Conservation (phyloP, 2,113 vertebrate species). For the Procavia capensis region DNA sequence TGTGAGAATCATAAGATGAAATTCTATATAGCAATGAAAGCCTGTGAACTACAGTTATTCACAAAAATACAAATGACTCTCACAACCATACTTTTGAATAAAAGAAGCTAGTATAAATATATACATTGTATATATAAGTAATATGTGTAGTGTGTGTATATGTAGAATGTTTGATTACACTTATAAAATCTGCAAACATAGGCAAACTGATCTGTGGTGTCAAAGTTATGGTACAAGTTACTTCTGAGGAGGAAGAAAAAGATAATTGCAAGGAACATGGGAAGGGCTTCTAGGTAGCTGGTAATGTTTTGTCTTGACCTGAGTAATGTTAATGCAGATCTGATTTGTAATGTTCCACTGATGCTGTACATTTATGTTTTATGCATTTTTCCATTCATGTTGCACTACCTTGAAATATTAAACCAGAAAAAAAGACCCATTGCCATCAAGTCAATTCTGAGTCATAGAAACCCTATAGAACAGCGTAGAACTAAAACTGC, state of each 20-base stretch:
- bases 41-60: neutral
- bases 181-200: slow-evolving; percentile 10
- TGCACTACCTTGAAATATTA: neutral
- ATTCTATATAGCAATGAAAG: neutral
- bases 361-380: neutral
- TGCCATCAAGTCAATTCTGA: too few relatives aligned
- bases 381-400: neutral
- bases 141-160: neutral
- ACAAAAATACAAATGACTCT: neutral
- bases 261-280: neutral
- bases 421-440: neutral
- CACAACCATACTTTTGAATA: neutral
- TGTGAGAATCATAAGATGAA: neutral
- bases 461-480: too few relatives aligned
- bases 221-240: neutral
- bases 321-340: neutral
- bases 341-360: neutral
- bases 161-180: neutral
- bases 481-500: too few relatives aligned
- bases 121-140: too few relatives aligned
- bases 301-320: neutral
- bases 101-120: neutral
- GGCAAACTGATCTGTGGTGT: neutral
- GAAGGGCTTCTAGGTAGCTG: neutral
- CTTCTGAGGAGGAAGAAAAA: neutral